phyloP scores from a whole-genome alignment of 2,888 invertebrate species.

The Acanthococcus lagerstroemiae region DNA sequence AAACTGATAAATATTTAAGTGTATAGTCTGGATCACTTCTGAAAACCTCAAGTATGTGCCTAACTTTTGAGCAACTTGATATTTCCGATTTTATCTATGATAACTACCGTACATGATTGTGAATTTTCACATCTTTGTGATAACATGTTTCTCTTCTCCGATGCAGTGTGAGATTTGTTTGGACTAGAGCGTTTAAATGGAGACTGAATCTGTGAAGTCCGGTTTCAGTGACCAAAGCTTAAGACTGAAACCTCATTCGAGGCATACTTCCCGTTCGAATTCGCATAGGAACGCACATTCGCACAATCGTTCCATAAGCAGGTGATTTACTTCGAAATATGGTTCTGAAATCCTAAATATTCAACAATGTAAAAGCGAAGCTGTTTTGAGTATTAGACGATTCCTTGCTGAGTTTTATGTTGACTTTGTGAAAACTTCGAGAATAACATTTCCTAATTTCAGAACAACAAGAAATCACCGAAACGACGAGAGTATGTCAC shows the following conservation, averaged over 20 bases:
- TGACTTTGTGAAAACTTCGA: background rate
- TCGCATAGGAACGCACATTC: conserved; percentile 26
- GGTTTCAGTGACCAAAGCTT: conserved; percentile 29
- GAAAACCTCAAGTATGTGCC: too few relatives aligned
- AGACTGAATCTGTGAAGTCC: conserved; percentile 73
- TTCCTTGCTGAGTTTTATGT: background rate
- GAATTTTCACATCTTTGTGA: too few relatives aligned
- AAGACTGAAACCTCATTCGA: conserved; percentile 22
- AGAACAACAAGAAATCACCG: conserved; percentile 12
- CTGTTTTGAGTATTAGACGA: background rate
- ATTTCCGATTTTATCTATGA: too few relatives aligned
- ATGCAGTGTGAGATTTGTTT: background rate
- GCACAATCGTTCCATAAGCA: conserved; percentile 7
- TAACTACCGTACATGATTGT: too few relatives aligned
- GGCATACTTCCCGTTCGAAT: conserved; percentile 21
- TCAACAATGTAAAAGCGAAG: background rate
- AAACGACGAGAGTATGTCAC: conserved; percentile 54
- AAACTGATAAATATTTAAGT: too few relatives aligned
- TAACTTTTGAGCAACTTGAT: too few relatives aligned
- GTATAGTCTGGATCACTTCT: too few relatives aligned
- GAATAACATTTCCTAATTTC: too few relatives aligned
- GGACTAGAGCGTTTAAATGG: conserved; percentile 55
- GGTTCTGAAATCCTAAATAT: background rate
- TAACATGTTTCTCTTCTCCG: background rate
- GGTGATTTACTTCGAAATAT: too few relatives aligned